A percentile compares a stretch with the other conserved stretches of the same genome.
Conservation (phyloP, 64 coral and sea anemone genomes). For the Pachyseris speciosa region DNA sequence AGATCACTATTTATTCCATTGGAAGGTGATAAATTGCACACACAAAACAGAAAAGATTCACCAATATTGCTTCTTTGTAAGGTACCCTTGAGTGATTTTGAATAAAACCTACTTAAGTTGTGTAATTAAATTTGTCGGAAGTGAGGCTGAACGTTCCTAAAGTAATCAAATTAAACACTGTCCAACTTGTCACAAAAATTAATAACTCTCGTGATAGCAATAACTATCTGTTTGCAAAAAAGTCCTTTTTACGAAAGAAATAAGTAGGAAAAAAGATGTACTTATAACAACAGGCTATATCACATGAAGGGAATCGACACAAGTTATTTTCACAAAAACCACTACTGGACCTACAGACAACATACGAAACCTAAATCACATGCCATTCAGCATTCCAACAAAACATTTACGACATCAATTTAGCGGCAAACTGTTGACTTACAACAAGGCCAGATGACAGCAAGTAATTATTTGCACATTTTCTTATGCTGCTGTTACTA, state of each 20-base stretch:
- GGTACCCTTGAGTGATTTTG: too few species aligned
- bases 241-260: background rate
- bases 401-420: conserved; percentile 22
- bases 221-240: background rate
- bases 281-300: background rate
- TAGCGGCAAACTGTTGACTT: too few species aligned
- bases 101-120: background rate
- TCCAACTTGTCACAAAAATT: background rate
- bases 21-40: too few species aligned
- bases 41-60: too few species aligned
- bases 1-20: too few species aligned
- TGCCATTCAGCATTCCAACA: background rate
- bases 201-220: background rate
- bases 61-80: too few species aligned
- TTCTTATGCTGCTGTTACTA: background rate
- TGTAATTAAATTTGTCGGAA: background rate
- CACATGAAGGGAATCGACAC: background rate
- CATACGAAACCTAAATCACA: background rate
- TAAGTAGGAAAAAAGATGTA: background rate
- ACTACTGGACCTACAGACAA: background rate
- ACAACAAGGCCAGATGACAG: too few species aligned
- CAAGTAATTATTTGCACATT: conserved; percentile 1
- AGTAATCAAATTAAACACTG: background rate
- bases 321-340: background rate
- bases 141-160: background rate